Base-by-base conservation (phyloP, 1,140 invertebrate genomes). In the Nilaparvata lugens region DNA sequence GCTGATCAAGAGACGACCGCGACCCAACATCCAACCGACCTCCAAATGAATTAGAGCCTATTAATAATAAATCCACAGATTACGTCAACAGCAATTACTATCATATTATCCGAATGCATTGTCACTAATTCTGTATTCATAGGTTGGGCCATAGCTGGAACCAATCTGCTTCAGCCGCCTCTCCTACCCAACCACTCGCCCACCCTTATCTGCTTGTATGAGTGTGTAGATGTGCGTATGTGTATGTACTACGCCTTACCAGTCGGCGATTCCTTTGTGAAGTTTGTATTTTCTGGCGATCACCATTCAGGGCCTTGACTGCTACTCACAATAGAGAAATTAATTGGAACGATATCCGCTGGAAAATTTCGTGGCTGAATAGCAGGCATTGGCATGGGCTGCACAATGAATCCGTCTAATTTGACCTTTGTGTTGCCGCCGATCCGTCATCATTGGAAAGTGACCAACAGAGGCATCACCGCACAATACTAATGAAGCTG, bases 81-180 rank as follows among this genome's bases (percentile, higher is more conserved):
- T 48, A 48, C 45, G 45, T 48, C 45, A 48, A 48, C 45, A 48
- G 45, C 45, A 48, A 48, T 48, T 48, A 48, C 45, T 48, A 23
- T 48, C 45, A 48, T 48, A 48, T 48, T 48, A 48, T 48, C 45
- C 21, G n/a, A 48, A 48, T 18, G 16, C 21, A 48, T 48, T 48
- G 45, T 48, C 45, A 48, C 45, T 48, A 48, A 48, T 48, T 48
- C 45, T 18, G 45, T 48, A 48, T 48, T 48, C 45, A 48, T 19
- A 48, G 45, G 16, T 23, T 11, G 16, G 21, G 21, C 5, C 4
- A 4, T 19, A 6, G 21, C 45, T 48, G 16, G 45, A 19, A 6
- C 16, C 16, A 48, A 18, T 48, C 21, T 18, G 45, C 18, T 48
- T 48, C 21, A 23, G 16, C 16, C 21, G 21, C 16, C 21, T 19